A percentile compares a stretch with the other conserved stretches of the same genome.
Conservation (phyloP, 2,888 invertebrate genomes). For the Nudaria mundana region DNA sequence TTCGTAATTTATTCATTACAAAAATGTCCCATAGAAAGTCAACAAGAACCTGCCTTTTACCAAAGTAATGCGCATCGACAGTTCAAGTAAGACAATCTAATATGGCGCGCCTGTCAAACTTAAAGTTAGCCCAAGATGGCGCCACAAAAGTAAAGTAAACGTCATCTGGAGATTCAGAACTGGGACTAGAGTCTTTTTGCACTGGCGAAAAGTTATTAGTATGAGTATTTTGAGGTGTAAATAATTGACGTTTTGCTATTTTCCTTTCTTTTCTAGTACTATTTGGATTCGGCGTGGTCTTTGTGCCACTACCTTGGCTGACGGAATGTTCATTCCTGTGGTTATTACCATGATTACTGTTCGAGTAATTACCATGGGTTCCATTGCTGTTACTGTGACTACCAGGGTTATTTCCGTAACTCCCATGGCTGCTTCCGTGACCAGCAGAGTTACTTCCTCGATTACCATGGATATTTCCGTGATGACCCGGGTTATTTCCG, state of each 20-base stretch:
- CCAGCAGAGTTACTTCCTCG: slow-evolving; percentile 4
- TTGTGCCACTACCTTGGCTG: slow-evolving; percentile 26
- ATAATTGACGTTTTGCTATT: slow-evolving; percentile 80
- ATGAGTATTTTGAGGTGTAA: slow-evolving; percentile 69
- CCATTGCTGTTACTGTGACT: slow-evolving; percentile 9
- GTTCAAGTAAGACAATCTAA: slow-evolving; percentile 67
- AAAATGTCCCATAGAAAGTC: slow-evolving; percentile 24
- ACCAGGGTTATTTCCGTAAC: slow-evolving; percentile 7
- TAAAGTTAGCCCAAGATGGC: slow-evolving; percentile 85
- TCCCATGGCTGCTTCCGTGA: slow-evolving; percentile 21
- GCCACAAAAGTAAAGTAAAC: slow-evolving; percentile 74
- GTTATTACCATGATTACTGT: background rate
- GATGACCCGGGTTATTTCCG: slow-evolving; percentile 30
- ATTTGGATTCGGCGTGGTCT: slow-evolving; percentile 36
- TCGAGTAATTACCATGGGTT: background rate
- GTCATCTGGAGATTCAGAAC: slow-evolving; percentile 36
- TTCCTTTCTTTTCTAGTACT: slow-evolving; percentile 61
- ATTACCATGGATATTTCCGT: slow-evolving; percentile 6
- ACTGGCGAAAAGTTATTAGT: slow-evolving; percentile 50
- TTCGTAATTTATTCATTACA: slow-evolving; percentile 29
- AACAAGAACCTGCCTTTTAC: slow-evolving; percentile 12
- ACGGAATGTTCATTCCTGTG: slow-evolving; percentile 1
- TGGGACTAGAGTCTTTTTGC: slow-evolving; percentile 45
- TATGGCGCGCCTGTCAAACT: slow-evolving; percentile 82
- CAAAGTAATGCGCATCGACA: slow-evolving; percentile 6